Base-by-base conservation (phyloP, 1,140 invertebrate genomes). In the Drosophila nigrodunni region DNA sequence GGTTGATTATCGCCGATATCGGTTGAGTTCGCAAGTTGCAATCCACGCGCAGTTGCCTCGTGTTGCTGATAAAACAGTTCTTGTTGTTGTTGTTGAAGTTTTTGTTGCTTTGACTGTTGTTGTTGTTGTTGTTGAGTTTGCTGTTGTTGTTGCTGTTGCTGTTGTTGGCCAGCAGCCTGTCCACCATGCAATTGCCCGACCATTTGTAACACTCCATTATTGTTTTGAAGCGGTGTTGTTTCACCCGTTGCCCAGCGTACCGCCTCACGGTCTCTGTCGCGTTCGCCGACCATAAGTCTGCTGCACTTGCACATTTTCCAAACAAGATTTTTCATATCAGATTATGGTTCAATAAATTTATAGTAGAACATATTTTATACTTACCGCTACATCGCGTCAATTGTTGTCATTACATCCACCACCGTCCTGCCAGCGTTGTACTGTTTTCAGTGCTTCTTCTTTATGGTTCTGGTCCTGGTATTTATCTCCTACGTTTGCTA, bases 211-310 rank as follows among this genome's bases (percentile, higher is more conserved):
- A 80, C 92, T 91, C 92, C 92, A 92, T 92, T 92, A 92, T 92
- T 92, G 80, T 81, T 88, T 93, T 94, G 93, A 92, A 94, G 93
- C 93, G 94, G 94, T 93, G 94, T 93, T 93, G 93, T 93, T 93
- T 93, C 93, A 93, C 89, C 82, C 85, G 93, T 93, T 93, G 94
- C 94, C 94, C 94, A 95, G 93, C 94, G 94, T 94, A 94, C 94
- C 94, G 94, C 94, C 93, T 94, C 94, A 93, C 94, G 94, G 94
- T 94, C 94, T 93, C 94, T 94, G 93, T 94, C 94, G 91, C 94
- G 93, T 92, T 93, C 93, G 90, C 93, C 93, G 91, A 93, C 93
- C 93, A 94, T 93, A 91, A 91, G 88, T 86, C 92, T 89, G 92
- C 88, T 91, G 73, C 55, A 81, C 46, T 43, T 3, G 3, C 25